These are phyloP conservation scores for Premnoplex brunnescens DNA, from an alignment of 2,797 vertebrate species.

Conservation along the genomic window DNA sequence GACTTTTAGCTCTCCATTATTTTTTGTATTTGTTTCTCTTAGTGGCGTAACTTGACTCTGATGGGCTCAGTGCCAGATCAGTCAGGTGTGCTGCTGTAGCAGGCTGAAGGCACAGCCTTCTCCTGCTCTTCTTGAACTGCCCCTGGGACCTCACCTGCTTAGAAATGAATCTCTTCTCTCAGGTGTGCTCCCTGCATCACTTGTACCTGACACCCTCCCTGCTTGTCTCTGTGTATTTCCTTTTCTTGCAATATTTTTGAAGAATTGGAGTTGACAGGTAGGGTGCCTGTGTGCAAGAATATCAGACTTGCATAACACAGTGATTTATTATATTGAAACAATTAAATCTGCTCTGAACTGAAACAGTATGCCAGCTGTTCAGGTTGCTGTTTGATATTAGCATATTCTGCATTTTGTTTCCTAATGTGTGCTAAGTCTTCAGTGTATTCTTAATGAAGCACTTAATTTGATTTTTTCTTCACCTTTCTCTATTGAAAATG, in stretches of 20 bases:
- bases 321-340: background rate
- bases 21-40: background rate
- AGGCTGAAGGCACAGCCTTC: background rate
- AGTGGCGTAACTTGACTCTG: background rate
- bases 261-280: background rate
- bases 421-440: background rate
- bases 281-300: background rate
- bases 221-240: background rate
- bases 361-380: background rate
- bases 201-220: background rate
- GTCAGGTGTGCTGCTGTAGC: background rate
- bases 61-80: background rate
- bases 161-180: background rate
- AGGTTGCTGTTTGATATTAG: background rate
- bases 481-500: background rate
- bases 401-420: background rate
- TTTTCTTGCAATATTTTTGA: background rate
- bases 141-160: background rate
- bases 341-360: background rate
- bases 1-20: background rate
- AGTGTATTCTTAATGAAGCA: background rate
- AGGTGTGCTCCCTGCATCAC: background rate
- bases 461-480: background rate
- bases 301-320: background rate
- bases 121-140: background rate